Conservation (phyloP, 2,888 invertebrate genomes). For the Hyposoter didymator region DNA sequence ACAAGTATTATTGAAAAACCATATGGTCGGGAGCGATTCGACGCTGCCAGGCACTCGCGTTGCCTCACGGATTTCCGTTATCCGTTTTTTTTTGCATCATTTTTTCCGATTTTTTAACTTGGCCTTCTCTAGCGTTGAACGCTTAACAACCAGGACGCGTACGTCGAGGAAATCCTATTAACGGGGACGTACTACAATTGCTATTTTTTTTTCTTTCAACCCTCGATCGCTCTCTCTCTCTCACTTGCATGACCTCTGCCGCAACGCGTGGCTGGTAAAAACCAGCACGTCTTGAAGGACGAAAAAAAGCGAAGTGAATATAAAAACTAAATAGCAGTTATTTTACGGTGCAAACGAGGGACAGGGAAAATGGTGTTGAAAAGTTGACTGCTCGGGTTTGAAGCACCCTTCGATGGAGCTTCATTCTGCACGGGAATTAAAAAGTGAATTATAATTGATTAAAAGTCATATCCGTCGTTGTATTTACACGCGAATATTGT, state of each 20-base stretch:
- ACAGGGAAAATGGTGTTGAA: not conserved
- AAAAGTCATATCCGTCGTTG: not conserved
- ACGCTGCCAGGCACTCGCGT: not conserved
- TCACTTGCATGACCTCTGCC: not conserved
- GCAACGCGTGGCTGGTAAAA: conserved; percentile 10
- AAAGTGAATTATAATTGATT: not conserved
- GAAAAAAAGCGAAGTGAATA: not conserved
- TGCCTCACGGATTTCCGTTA: conserved; percentile 31
- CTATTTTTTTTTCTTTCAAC: conserved; percentile 12
- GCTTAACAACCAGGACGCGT: conserved; percentile 49
- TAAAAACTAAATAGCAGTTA: not conserved
- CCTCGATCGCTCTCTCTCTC: not conserved
- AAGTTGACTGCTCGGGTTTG: not conserved
- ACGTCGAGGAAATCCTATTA: conserved; percentile 42
- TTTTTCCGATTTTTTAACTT: conserved; percentile 13
- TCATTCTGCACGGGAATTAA: not conserved
- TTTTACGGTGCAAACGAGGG: not conserved
- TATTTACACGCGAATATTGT: not conserved
- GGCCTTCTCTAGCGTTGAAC: conserved; percentile 22
- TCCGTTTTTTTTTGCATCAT: conserved; percentile 11
- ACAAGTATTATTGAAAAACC: conserved; percentile 34
- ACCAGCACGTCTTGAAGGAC: not conserved
- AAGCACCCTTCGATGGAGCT: not conserved
- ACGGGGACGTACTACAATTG: conserved; percentile 24
- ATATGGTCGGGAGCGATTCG: conserved; percentile 6